Percentiles rank a stretch among this genome's conserved stretches.
Evolutionary conservation across 1,140 invertebrate genomes (phyloP).

Genomic region (Melanaphis sacchari): DNA sequence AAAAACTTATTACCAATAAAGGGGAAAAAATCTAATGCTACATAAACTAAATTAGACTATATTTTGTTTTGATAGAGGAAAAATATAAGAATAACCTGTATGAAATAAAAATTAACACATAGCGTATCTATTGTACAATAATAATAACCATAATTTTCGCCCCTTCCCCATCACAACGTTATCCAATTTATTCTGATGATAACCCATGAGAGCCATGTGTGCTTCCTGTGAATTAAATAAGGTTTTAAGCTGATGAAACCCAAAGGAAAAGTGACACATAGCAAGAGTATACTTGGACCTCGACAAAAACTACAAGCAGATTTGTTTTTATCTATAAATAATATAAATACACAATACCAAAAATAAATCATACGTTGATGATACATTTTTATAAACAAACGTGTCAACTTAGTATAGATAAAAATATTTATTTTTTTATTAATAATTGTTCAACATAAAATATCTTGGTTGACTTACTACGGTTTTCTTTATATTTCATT

Average conservation of each 20-base stretch:
- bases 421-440: neutral
- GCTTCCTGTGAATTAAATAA: neutral
- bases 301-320: neutral
- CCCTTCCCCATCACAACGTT: neutral
- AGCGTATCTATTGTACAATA: neutral
- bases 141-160: neutral
- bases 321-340: neutral
- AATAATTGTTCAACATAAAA: neutral
- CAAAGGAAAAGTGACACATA: neutral
- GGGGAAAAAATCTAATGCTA: too few species aligned
- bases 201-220: neutral
- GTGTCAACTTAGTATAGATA: neutral
- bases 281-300: neutral
- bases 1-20: too few species aligned
- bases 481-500: neutral
- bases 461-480: neutral
- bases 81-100: neutral
- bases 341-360: neutral
- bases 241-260: conserved; percentile 23
- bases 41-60: neutral
- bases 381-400: neutral
- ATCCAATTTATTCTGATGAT: conserved; percentile 33
- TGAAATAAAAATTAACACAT: neutral
- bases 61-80: neutral
- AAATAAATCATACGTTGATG: neutral